phyloP scores from a whole-genome alignment of 1,140 invertebrate genomes.

The Euborellia annulipes region DNA sequence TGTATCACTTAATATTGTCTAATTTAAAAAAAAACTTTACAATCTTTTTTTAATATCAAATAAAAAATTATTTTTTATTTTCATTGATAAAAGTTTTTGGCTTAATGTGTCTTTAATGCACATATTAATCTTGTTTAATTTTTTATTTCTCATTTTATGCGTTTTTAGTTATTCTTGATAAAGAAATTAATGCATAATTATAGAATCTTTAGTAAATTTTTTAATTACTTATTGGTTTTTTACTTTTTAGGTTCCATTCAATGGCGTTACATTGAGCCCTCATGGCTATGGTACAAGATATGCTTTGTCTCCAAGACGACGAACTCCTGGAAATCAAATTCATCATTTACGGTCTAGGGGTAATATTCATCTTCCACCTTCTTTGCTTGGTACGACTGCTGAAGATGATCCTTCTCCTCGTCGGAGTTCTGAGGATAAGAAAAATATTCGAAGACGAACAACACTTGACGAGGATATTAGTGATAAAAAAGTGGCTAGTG shows the following conservation, averaged over 20 bases:
- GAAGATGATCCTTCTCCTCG: constrained; percentile 13
- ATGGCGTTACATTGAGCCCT: constrained; percentile 11
- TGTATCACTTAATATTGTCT: too few relatives aligned
- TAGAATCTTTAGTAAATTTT: too few relatives aligned
- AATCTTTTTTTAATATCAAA: too few relatives aligned
- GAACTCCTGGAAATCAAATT: not conserved
- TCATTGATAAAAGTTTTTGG: too few relatives aligned
- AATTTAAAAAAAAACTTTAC: too few relatives aligned
- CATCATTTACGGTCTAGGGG: constrained; percentile 17
- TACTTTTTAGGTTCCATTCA: constrained; percentile 8
- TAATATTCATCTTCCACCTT: constrained; percentile 11
- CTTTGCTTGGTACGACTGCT: constrained; percentile 15
- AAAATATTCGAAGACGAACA: not conserved
- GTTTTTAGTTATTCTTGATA: too few relatives aligned
- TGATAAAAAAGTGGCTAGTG: constrained; percentile 4
- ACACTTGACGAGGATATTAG: not conserved
- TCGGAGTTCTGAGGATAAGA: not conserved
- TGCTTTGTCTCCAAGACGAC: constrained; percentile 12
- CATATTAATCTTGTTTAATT: too few relatives aligned
- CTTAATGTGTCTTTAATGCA: too few relatives aligned
- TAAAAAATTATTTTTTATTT: too few relatives aligned
- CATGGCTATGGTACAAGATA: constrained; percentile 18
- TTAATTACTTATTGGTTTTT: too few relatives aligned
- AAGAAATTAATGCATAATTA: too few relatives aligned
- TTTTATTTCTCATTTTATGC: too few relatives aligned